A percentile compares a stretch with the other conserved stretches of the same genome.
phyloP scores from a whole-genome alignment of 2,113 vertebrate species.

The Mixornis gularis region DNA sequence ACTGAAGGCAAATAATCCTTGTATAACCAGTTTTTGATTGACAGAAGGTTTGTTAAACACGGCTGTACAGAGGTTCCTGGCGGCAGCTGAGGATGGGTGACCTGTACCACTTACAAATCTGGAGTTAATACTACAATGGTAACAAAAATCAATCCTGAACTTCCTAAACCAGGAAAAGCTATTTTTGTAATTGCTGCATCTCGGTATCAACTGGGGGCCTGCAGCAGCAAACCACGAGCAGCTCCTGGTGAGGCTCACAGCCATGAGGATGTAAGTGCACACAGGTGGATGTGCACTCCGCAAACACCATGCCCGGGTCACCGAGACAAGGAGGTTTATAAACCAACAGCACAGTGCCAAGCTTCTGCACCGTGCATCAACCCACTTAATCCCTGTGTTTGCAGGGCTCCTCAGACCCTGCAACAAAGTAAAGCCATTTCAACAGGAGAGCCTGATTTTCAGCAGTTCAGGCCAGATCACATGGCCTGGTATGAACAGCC shows the following conservation, averaged over 20 bases:
- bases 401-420: neutral
- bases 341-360: neutral
- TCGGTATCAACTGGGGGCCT: neutral
- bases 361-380: neutral
- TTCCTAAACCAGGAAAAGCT: neutral
- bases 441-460: neutral
- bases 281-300: rapidly evolving
- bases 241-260: neutral
- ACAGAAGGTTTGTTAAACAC: constrained; percentile 39
- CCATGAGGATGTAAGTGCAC: rapidly evolving
- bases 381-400: neutral
- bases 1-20: constrained; percentile 53
- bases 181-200: neutral
- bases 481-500: rapidly evolving
- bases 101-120: neutral
- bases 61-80: neutral
- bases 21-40: constrained; percentile 50
- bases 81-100: neutral
- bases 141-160: neutral
- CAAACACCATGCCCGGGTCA: rapidly evolving
- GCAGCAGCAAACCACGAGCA: neutral
- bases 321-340: rapidly evolving
- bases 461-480: neutral
- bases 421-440: neutral
- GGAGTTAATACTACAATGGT: neutral